A percentile compares a stretch with the other conserved stretches of the same genome.
Conservation (phyloP, 2,113 vertebrate genomes). For the Sylvilagus bachmani region DNA sequence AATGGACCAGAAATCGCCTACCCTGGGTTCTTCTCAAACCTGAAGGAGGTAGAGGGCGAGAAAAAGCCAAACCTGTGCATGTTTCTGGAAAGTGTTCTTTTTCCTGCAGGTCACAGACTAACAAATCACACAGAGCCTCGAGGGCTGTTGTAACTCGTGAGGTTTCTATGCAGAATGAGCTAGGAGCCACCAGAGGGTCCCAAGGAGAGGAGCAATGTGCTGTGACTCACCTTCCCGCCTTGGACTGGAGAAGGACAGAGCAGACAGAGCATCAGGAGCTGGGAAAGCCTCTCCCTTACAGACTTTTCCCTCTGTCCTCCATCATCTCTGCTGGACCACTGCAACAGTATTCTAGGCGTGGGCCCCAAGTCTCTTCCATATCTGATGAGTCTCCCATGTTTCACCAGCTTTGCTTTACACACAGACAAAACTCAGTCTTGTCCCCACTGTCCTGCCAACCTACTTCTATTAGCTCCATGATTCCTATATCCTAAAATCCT, state of each 20-base stretch:
- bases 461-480: neutral
- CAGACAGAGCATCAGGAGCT: neutral
- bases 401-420: neutral
- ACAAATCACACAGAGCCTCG: neutral
- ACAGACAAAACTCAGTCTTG: neutral
- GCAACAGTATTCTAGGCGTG: neutral
- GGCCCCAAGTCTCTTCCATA: neutral
- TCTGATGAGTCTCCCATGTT: too few relatives aligned
- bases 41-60: neutral
- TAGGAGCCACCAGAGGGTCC: rapidly evolving
- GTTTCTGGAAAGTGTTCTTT: neutral
- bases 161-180: neutral
- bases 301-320: neutral
- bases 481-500: neutral
- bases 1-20: neutral
- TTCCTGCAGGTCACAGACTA: too few relatives aligned
- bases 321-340: neutral
- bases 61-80: neutral
- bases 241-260: neutral
- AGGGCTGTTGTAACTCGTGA: neutral
- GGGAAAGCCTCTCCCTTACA: rapidly evolving
- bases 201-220: neutral
- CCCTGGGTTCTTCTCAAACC: neutral
- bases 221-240: too few relatives aligned
- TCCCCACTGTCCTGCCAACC: neutral